Base-by-base conservation (phyloP, 2,113 vertebrate genomes). In the Manacus vitellinus region DNA sequence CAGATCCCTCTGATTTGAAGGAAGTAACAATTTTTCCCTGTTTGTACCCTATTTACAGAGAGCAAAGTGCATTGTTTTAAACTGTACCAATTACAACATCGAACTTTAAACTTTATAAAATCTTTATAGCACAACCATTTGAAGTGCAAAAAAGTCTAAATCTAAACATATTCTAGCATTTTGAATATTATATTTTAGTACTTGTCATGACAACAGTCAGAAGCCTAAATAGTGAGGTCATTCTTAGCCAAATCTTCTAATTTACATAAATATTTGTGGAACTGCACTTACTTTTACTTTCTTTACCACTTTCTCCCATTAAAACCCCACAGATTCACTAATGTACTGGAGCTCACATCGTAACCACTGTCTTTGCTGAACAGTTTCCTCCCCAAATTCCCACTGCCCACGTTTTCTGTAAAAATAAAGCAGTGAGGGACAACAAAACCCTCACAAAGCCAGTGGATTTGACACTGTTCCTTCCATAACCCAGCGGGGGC, bases 371-470 rank as follows among this genome's bases (percentile, higher is more conserved):
- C 43, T 83, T 71, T 74, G 58, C 49, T 84, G 58, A 44, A 67
- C 33, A 56, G 2, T 44, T 92, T 85, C 73, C 67, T 90, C 61
- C 80, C 31, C 58, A 77, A 23, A 85, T 70, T 76, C 63, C 77
- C 71, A 77, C 52, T 90, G 67, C 85, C 85, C 25, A 9, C 33
- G 16, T 93, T 94, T 88, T 70, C 85, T 94, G 55, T 20, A 93
- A 95, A 95, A 96, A 94, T 94, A 95, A 83, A 96, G 55, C 55
- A 54, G 62, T 54, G 18, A 76, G 39, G 31, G 88, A 63, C 67
- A 90, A 31, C 35, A 10, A 66, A 88, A 70, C 65, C 12, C 14
- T 73, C 8, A 63, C 14, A 67, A 92, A 89, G 14, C 25, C 19
- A 75, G 72, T 37, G 30, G 27, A 31, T 74, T 51, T 88, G 22